Percentiles rank a stretch among this genome's conserved stretches.
phyloP scores from a whole-genome alignment of 1,140 invertebrate species.

The Pogonomyrmex californicus region DNA sequence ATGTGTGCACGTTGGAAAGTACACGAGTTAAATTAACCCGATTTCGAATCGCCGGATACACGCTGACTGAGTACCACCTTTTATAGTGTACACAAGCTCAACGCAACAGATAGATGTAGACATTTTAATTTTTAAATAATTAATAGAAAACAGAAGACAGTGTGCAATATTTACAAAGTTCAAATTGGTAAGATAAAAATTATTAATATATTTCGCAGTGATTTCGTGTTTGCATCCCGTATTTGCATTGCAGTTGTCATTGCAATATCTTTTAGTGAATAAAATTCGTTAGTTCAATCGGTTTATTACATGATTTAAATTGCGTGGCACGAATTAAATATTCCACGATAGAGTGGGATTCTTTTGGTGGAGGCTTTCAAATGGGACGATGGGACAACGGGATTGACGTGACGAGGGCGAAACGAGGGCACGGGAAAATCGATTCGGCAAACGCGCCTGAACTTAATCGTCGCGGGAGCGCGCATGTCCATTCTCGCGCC shows the following conservation, averaged over 20 bases:
- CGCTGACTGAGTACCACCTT: neutral
- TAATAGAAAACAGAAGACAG: neutral
- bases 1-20: conserved; percentile 25
- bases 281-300: neutral
- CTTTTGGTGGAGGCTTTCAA: neutral
- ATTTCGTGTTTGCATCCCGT: neutral
- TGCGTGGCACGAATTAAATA: conserved; percentile 5
- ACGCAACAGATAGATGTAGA: neutral
- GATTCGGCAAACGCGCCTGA: conserved; percentile 5
- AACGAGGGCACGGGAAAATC: conserved; percentile 22
- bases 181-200: neutral
- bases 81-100: neutral
- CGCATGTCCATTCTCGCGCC: conserved; percentile 22
- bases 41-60: neutral
- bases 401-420: neutral
- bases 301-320: conserved; percentile 11
- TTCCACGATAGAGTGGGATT: neutral
- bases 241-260: neutral
- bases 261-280: neutral
- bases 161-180: neutral
- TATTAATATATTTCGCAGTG: neutral
- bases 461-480: conserved; percentile 24
- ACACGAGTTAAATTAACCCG: conserved; percentile 17
- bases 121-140: conserved; percentile 25
- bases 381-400: neutral